Evolutionary conservation across 2,113 vertebrate genomes (phyloP).

Genomic region (Podarcis muralis): DNA sequence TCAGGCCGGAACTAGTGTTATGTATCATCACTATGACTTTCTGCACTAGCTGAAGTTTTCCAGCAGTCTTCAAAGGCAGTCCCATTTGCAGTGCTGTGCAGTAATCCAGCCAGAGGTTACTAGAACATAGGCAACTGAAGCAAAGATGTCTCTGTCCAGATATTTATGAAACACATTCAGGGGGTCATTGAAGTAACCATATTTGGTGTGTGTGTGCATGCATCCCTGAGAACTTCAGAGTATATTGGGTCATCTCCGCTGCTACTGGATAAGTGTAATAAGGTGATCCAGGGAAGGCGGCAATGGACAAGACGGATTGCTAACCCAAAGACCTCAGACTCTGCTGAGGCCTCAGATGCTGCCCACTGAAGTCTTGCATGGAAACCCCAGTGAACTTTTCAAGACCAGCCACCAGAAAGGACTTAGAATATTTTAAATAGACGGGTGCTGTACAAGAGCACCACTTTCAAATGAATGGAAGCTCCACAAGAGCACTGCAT

Average conservation of each 20-base stretch:
- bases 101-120: too few relatives aligned
- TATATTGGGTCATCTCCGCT: background rate
- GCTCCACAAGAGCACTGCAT: background rate
- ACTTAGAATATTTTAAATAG: background rate
- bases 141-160: too few relatives aligned
- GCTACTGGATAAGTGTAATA: background rate
- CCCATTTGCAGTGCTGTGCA: too few relatives aligned
- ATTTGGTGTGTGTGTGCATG: background rate
- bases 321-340: background rate
- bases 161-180: background rate
- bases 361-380: background rate
- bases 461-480: background rate
- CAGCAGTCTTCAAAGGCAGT: too few relatives aligned
- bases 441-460: background rate
- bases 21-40: too few relatives aligned
- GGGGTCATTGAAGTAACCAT: too few relatives aligned
- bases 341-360: background rate
- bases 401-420: background rate
- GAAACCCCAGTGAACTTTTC: background rate
- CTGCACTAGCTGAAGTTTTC: too few relatives aligned
- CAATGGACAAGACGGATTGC: background rate
- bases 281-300: background rate
- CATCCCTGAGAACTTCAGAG: too few relatives aligned
- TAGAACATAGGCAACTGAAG: too few relatives aligned
- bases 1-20: too few relatives aligned